Percentiles rank a stretch among this genome's conserved stretches.
Evolutionary conservation across 23 tunicate genomes (phyloP).

Genomic region (Clavelina lepadiformis): DNA sequence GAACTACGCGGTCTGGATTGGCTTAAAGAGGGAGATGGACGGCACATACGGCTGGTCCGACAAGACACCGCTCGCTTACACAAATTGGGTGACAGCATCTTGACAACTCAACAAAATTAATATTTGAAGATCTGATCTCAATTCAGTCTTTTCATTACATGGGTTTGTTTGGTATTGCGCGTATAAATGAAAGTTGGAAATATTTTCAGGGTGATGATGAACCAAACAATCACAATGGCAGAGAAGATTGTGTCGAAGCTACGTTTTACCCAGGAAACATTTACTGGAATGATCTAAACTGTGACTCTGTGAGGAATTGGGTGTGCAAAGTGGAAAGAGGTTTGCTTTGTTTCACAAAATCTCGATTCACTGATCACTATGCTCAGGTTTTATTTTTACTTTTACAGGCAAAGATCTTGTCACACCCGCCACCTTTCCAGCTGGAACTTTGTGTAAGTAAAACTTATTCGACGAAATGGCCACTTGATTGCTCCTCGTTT

Average conservation of each 20-base stretch:
- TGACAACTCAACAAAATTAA: neutral
- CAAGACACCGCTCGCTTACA: constrained; percentile 62
- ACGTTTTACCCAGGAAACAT: constrained; percentile 6
- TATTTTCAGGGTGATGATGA: constrained; percentile 42
- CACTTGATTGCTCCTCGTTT: no score
- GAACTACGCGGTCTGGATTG: constrained; percentile 68
- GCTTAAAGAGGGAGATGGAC: constrained; percentile 45
- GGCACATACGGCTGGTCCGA: constrained; percentile 70
- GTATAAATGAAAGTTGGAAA: no score
- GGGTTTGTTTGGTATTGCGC: no score
- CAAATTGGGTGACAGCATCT: constrained; percentile 77
- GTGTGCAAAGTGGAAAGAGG: constrained; percentile 76
- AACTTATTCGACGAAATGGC: no score
- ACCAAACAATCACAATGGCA: constrained; percentile 75
- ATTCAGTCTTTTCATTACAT: no score
- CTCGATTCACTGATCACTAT: neutral
- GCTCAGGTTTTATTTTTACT: neutral
- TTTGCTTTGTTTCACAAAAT: neutral
- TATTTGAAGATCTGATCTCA: no score
- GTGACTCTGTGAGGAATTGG: constrained; percentile 64
- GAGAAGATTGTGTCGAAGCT: constrained; percentile 62
- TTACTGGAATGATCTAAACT: constrained; percentile 64
- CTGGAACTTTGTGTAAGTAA: constrained; percentile 53
- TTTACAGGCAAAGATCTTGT: constrained; percentile 48
- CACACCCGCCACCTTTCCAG: constrained; percentile 51